phyloP scores from a whole-genome alignment of 2,113 vertebrate genomes.

The Crotophaga sulcirostris region DNA sequence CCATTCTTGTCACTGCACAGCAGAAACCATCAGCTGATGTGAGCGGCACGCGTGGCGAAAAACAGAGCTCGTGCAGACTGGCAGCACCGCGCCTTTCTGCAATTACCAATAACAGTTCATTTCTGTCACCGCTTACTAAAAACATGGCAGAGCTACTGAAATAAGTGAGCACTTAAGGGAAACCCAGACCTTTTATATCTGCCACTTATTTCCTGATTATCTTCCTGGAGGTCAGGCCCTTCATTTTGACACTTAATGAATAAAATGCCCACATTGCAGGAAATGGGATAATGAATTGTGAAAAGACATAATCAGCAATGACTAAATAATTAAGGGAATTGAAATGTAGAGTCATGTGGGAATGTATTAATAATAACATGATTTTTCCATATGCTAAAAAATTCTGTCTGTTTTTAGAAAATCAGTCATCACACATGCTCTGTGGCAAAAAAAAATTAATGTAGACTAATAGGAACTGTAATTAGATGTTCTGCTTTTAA shows the following conservation, averaged over 20 bases:
- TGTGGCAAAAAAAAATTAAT: constrained; percentile 71
- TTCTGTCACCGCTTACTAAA: constrained; percentile 28
- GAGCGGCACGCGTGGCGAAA: neutral
- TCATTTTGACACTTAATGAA: constrained; percentile 83
- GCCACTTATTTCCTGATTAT: constrained; percentile 75
- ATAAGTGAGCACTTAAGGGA: constrained; percentile 70
- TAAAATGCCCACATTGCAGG: constrained; percentile 78
- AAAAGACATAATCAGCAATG: constrained; percentile 85
- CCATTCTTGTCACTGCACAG: fast-evolving
- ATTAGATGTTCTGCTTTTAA: constrained; percentile 85
- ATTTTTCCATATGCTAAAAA: constrained; percentile 84
- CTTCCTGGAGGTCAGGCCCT: constrained; percentile 73
- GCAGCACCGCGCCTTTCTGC: constrained; percentile 1
- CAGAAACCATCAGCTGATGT: neutral
- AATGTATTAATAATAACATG: constrained; percentile 81
- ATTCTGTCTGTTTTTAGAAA: constrained; percentile 77
- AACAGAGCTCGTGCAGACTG: neutral
- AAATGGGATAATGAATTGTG: constrained; percentile 82
- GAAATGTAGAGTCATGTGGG: constrained; percentile 82
- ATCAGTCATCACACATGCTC: constrained; percentile 77
- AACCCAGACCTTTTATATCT: constrained; percentile 70
- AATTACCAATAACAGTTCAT: neutral
- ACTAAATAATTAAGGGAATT: constrained; percentile 84
- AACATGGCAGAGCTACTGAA: constrained; percentile 43
- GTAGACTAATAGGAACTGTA: constrained; percentile 82